phyloP scores from a whole-genome alignment of 2,113 vertebrate genomes.

The Notechis scutatus region DNA sequence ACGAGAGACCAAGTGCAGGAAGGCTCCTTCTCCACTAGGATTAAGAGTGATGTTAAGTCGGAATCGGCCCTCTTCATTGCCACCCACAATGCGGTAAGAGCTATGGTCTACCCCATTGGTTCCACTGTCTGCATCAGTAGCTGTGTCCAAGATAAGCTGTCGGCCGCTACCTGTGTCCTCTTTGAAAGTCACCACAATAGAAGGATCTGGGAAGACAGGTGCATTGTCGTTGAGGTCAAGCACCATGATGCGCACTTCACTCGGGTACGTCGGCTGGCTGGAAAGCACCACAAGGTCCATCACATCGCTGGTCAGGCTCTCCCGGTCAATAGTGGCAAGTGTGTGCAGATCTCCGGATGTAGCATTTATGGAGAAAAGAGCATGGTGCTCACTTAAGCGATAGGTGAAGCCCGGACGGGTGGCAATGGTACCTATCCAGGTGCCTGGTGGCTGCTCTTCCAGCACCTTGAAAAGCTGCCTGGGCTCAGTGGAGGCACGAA shows the following conservation, averaged over 20 bases:
- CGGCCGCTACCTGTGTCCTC: slow-evolving; percentile 94
- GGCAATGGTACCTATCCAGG: slow-evolving; percentile 89
- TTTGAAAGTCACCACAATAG: slow-evolving; percentile 91
- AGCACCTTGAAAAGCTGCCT: slow-evolving; percentile 91
- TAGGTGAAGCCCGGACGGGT: slow-evolving; percentile 92
- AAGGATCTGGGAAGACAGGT: slow-evolving; percentile 91
- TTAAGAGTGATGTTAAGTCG: slow-evolving; percentile 93
- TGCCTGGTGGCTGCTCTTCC: slow-evolving; percentile 91
- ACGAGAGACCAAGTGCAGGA: slow-evolving; percentile 90
- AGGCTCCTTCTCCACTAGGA: slow-evolving; percentile 96
- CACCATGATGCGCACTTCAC: slow-evolving; percentile 91
- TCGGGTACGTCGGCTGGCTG: slow-evolving; percentile 95
- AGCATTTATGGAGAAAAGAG: slow-evolving; percentile 89
- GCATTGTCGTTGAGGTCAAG: slow-evolving; percentile 95
- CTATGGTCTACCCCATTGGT: slow-evolving; percentile 93
- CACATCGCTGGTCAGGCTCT: slow-evolving; percentile 84
- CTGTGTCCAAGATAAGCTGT: slow-evolving; percentile 95
- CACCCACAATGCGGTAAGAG: slow-evolving; percentile 89
- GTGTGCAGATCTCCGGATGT: slow-evolving; percentile 88
- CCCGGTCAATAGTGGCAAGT: slow-evolving; percentile 88
- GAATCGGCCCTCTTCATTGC: slow-evolving; percentile 90
- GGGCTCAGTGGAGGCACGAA: slow-evolving; percentile 71
- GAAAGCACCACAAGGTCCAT: slow-evolving; percentile 96
- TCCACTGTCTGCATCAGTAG: slow-evolving; percentile 90
- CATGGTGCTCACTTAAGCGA: slow-evolving; percentile 92